A percentile compares a stretch with the other conserved stretches of the same genome.
These are phyloP conservation scores for Drosophila macrospina DNA, from an alignment of 2,888 invertebrate genomes.

Conservation along the genomic window DNA sequence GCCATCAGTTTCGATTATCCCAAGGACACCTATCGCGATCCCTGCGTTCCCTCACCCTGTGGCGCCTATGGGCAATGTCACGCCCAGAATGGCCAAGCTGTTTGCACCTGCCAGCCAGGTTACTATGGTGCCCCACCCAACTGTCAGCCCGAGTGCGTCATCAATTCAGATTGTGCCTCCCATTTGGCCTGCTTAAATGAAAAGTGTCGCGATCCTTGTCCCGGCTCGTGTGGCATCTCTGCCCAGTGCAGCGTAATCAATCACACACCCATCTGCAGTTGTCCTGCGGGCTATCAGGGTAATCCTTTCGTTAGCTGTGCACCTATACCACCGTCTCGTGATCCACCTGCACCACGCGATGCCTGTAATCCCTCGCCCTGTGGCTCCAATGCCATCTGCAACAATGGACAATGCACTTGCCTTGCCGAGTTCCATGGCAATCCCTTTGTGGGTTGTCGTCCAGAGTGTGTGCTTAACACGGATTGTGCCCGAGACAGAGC, in stretches of 20 bases:
- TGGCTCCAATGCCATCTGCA: constrained; percentile 91
- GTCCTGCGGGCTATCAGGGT: constrained; percentile 87
- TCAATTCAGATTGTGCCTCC: constrained; percentile 89
- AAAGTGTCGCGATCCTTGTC: constrained; percentile 89
- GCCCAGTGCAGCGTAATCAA: constrained; percentile 88
- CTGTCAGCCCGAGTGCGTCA: constrained; percentile 89
- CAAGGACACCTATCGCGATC: constrained; percentile 85
- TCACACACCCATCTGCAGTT: constrained; percentile 88
- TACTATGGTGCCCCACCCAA: constrained; percentile 89
- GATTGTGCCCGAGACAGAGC: constrained; percentile 91
- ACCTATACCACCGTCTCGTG: constrained; percentile 82
- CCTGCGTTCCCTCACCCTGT: constrained; percentile 89
- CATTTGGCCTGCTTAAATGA: constrained; percentile 89
- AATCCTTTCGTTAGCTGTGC: constrained; percentile 88
- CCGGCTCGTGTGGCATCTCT: constrained; percentile 88
- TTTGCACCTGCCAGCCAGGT: constrained; percentile 87
- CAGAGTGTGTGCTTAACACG: constrained; percentile 92
- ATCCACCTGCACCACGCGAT: constrained; percentile 60
- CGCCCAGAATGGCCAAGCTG: constrained; percentile 86
- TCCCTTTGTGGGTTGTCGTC: constrained; percentile 90
- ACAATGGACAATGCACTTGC: constrained; percentile 89
- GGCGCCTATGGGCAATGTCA: constrained; percentile 88
- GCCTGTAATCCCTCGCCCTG: constrained; percentile 92
- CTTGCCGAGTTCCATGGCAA: constrained; percentile 88
- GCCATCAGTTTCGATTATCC: constrained; percentile 62